Base-by-base conservation (phyloP, 2,113 vertebrate species). In the Alouatta palliata region DNA sequence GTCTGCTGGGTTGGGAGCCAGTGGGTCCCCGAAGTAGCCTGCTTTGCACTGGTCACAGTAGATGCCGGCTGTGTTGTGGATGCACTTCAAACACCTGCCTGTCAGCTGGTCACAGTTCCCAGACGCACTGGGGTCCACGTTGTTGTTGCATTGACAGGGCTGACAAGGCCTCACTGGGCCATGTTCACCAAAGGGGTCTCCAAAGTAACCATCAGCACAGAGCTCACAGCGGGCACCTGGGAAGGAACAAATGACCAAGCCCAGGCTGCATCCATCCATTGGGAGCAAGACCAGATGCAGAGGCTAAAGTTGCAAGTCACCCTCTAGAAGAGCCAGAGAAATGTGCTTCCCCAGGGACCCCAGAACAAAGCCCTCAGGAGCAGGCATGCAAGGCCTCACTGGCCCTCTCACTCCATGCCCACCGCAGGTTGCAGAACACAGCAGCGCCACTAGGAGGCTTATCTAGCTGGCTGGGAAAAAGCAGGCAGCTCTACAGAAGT, bases 61-160 rank as follows among this genome's bases (percentile, higher is more conserved):
- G 98, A 98, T 98, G 70, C 99, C 99, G 0, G 98, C 97, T 0
- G 99, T 99, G 98, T 99, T 99, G 98, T 99, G 92, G 98, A 99
- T 98, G 98, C 99, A 99, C 96, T 99, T 99, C 85, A 99, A 98
- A 87, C 99, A 99, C 97, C 99, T 98, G 1, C 99, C 99, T 0
- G 99, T 99, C 94, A 80, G 98, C 0, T 96, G 98, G 97, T 99
- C 96, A 0, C 99, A 99, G 98, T 99, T 99, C 8, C 99, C 99
- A 0, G 99, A 98, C 0, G 99, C 99, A 0, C 99, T 99, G 73
- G 98, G 94, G 14, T 99, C 98, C 23, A 99, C 91, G 0, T 99
- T 99, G 6, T 98, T 98, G 0, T 99, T 99, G 91, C 99, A 99
- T 2, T 3, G 97, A 95, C 99, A 99, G 0, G 66, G 98, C 64